A percentile compares a stretch with the other conserved stretches of the same genome.
Conservation (phyloP, 1,140 invertebrate species). For the Doryteuthis pealeii region DNA sequence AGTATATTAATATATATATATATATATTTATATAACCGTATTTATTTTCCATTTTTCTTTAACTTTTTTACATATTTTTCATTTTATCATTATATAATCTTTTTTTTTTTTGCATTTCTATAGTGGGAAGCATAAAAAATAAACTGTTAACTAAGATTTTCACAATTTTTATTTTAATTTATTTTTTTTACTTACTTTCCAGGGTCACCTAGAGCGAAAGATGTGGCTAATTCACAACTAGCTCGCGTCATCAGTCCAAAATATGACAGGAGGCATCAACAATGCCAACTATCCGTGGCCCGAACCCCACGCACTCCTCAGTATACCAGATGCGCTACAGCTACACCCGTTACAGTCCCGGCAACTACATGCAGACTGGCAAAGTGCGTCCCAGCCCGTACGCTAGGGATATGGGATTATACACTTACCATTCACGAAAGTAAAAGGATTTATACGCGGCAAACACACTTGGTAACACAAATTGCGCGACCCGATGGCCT, state of each 20-base stretch:
- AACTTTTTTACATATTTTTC: too few relatives aligned
- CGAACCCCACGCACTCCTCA: constrained; percentile 18
- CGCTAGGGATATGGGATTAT: constrained; percentile 22
- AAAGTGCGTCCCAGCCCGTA: constrained; percentile 23
- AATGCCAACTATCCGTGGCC: neutral
- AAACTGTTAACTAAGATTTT: too few relatives aligned
- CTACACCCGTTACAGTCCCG: constrained; percentile 23
- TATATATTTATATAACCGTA: too few relatives aligned
- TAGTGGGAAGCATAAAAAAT: too few relatives aligned
- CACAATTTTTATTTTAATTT: too few relatives aligned
- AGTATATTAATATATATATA: too few relatives aligned
- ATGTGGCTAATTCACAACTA: constrained; percentile 20
- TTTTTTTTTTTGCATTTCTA: too few relatives aligned
- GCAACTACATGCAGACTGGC: constrained; percentile 19
- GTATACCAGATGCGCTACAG: constrained; percentile 28
- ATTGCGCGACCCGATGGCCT: constrained; percentile 4
- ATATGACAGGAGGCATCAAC: constrained; percentile 26
- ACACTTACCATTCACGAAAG: constrained; percentile 22
- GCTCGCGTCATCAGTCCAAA: constrained; percentile 26
- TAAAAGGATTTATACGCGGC: constrained; percentile 26
- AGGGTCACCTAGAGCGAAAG: constrained; percentile 31
- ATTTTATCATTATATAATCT: too few relatives aligned
- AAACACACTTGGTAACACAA: constrained; percentile 22
- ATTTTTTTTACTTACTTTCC: constrained; percentile 21
- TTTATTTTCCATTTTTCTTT: too few relatives aligned